Conservation (phyloP, 2,797 vertebrate genomes). For the Poeciliopsis paucimaculata region DNA sequence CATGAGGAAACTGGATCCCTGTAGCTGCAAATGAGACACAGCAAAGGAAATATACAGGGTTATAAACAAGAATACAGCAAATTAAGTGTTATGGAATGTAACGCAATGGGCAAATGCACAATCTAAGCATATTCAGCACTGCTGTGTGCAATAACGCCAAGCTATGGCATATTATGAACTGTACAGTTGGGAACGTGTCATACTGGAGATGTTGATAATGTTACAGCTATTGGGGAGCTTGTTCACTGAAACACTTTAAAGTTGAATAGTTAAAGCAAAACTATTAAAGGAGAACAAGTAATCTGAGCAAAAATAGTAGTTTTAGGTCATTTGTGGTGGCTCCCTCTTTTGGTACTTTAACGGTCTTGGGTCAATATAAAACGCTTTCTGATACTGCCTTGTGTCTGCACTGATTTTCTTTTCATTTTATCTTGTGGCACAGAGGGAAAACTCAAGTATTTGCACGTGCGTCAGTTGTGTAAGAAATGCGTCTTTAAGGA, state of each 20-base stretch:
- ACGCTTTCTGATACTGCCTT: background rate
- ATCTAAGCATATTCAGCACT: background rate
- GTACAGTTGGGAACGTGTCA: background rate
- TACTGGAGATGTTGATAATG: background rate
- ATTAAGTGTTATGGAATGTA: conserved; percentile 33
- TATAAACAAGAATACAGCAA: conserved; percentile 48
- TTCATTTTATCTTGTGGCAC: background rate
- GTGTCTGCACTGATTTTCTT: background rate
- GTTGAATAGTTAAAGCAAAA: background rate
- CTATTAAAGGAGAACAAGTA: background rate
- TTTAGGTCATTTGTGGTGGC: background rate
- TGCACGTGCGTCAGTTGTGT: background rate
- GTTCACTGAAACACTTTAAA: background rate
- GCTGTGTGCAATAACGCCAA: background rate
- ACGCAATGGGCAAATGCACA: conserved; percentile 25
- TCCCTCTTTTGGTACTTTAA: background rate
- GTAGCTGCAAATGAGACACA: conserved; percentile 50
- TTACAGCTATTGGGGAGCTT: background rate
- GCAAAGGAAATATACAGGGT: conserved; percentile 28
- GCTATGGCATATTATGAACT: background rate
- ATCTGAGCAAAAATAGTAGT: background rate
- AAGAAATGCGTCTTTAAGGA: background rate
- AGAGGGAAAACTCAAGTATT: background rate
- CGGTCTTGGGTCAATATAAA: background rate
- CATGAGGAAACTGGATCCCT: conserved; percentile 47